Conservation (phyloP, 2,797 vertebrate genomes). For the Lindbergichthys nudifrons region DNA sequence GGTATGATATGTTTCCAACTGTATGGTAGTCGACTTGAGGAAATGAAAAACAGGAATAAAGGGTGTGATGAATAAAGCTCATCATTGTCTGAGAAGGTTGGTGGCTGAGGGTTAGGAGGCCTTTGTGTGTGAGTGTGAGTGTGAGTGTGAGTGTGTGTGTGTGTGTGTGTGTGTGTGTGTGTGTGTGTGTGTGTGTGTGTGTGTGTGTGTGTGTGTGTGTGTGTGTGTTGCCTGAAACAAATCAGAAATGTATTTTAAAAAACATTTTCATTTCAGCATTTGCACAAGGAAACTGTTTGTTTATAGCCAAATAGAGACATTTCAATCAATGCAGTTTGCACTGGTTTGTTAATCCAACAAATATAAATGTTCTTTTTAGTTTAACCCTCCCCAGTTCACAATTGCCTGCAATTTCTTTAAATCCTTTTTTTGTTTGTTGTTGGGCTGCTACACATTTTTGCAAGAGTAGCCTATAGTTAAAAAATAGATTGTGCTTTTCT, state of each 20-base stretch:
- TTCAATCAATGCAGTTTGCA: background rate
- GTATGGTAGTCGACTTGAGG: slow-evolving; percentile 30
- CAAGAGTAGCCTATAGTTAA: too few relatives aligned
- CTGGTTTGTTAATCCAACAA: slow-evolving; percentile 5
- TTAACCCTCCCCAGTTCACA: background rate
- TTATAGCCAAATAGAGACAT: background rate
- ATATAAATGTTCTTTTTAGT: background rate
- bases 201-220: background rate
- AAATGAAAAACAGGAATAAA: slow-evolving; percentile 51
- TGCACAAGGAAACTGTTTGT: background rate
- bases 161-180: background rate
- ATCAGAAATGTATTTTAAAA: background rate
- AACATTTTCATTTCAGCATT: background rate
- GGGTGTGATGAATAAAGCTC: slow-evolving; percentile 49
- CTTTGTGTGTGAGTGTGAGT: background rate
- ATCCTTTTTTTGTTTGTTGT: background rate
- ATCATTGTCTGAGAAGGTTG: slow-evolving; percentile 11
- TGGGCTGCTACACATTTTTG: background rate
- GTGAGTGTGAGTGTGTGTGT: background rate
- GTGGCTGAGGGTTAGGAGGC: slow-evolving; percentile 15
- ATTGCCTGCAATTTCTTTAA: background rate
- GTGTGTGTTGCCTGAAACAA: slow-evolving; percentile 5
- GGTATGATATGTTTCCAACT: slow-evolving; percentile 19
- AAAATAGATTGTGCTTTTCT: background rate
- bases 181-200: slow-evolving; percentile 7